phyloP scores from a whole-genome alignment of 2,888 invertebrate genomes.

The Apotomis turbidana region DNA sequence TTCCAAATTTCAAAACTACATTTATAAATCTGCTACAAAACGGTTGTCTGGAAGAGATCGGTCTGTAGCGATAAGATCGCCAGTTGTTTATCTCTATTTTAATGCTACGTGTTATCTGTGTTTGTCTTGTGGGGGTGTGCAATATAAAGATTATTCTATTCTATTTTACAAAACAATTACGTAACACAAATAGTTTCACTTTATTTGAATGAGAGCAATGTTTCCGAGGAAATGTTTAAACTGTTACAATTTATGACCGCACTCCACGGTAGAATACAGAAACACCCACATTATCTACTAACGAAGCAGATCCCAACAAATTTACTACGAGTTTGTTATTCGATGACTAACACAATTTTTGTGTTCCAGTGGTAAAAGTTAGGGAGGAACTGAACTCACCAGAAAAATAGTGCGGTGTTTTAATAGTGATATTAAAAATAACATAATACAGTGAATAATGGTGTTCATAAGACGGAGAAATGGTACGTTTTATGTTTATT shows the following conservation, averaged over 20 bases:
- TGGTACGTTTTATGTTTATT: slow-evolving; percentile 20
- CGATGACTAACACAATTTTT: slow-evolving; percentile 1
- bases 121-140: too few relatives aligned
- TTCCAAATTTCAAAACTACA: too few relatives aligned
- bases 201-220: background rate
- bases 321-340: slow-evolving; percentile 1
- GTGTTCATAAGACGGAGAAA: slow-evolving; percentile 10
- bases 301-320: background rate
- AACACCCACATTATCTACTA: background rate
- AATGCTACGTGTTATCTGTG: too few relatives aligned
- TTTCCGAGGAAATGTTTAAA: background rate
- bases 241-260: background rate
- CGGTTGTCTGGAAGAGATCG: too few relatives aligned
- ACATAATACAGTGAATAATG: slow-evolving; percentile 9
- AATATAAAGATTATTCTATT: too few relatives aligned
- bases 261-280: background rate
- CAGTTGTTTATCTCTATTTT: too few relatives aligned
- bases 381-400: background rate
- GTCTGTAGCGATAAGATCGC: too few relatives aligned
- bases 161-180: too few relatives aligned
- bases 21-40: too few relatives aligned
- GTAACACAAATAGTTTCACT: background rate
- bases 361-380: background rate
- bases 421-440: background rate
- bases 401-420: background rate